Evolutionary conservation across 37 sponge, comb jelly and placozoan species (phyloP).

Genomic region (Axinella damicornis): DNA sequence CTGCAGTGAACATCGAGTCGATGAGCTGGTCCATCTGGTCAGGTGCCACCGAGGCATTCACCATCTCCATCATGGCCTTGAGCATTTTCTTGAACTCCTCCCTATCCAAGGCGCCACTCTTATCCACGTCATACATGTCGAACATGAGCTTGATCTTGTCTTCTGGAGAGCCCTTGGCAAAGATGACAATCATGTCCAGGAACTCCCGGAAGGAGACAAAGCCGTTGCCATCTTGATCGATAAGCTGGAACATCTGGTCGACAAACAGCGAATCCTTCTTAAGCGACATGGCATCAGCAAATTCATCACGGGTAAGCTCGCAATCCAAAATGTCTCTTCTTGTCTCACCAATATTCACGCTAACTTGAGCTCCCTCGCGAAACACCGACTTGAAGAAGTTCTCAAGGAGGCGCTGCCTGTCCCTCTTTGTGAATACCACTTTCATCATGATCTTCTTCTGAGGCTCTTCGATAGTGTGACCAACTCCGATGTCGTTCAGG

Average conservation of each 20-base stretch:
- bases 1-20: conserved; percentile 81
- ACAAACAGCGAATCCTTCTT: conserved; percentile 90
- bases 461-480: conserved; percentile 58
- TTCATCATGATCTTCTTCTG: conserved; percentile 50
- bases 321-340: conserved; percentile 58
- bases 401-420: conserved; percentile 81
- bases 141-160: conserved; percentile 97
- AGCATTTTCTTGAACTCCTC: conserved; percentile 92
- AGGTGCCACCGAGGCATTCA: conserved; percentile 79
- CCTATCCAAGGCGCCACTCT: conserved; percentile 70
- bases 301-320: conserved; percentile 90
- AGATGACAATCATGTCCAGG: conserved; percentile 91
- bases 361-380: conserved; percentile 53
- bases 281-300: conserved; percentile 93
- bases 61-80: conserved; percentile 96
- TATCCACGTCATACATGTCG: conserved; percentile 95
- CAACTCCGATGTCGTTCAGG: conserved; percentile 64
- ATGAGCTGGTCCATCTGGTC: conserved; percentile 85
- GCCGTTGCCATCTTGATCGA: conserved; percentile 89
- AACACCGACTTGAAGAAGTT: conserved; percentile 91
- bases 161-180: conserved; percentile 90
- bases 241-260: conserved; percentile 95
- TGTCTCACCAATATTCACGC: conserved; percentile 20
- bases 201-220: conserved; percentile 94
- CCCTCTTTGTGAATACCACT: conserved; percentile 72